phyloP scores from a whole-genome alignment of 2,888 invertebrate genomes.

The Calliphora vomitoria region DNA sequence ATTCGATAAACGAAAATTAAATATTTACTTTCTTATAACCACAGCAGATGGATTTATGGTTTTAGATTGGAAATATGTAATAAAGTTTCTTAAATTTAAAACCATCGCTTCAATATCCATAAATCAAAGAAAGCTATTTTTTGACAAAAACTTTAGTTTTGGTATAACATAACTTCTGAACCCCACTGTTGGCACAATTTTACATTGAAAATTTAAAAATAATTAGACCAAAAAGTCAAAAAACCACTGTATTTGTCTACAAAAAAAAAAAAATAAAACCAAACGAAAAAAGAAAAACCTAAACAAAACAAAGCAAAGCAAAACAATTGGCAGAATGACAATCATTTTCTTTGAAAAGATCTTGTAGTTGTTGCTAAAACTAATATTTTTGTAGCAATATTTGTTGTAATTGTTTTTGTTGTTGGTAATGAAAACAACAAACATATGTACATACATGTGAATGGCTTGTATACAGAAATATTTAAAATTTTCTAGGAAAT shows the following conservation, averaged over 20 bases:
- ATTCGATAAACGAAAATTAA: too few species aligned
- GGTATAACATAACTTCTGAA: neutral
- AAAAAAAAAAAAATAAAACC: too few species aligned
- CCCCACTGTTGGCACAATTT: constrained; percentile 8
- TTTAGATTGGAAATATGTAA: too few species aligned
- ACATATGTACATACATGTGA: neutral
- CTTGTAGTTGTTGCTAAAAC: neutral
- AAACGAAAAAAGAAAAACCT: neutral
- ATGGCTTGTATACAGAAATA: constrained; percentile 6
- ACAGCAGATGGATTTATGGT: too few species aligned
- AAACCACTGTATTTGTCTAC: constrained; percentile 13
- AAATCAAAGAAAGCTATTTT: too few species aligned
- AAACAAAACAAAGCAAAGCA: neutral
- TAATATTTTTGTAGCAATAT: neutral
- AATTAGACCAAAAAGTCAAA: constrained; percentile 61
- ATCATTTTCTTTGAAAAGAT: constrained; percentile 51
- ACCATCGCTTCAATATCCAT: too few species aligned
- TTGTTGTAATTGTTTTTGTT: constrained; percentile 10
- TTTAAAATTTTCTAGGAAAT: constrained; percentile 53
- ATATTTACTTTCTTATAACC: too few species aligned
- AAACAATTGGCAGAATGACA: constrained; percentile 65
- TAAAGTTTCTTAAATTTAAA: too few species aligned
- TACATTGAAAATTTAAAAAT: constrained; percentile 54
- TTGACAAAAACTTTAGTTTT: too few species aligned
- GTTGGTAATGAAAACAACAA: constrained; percentile 35